A percentile compares a stretch with the other conserved stretches of the same genome.
These are phyloP conservation scores for Phymorhynchus buccinoides DNA, from an alignment of 1,140 invertebrate species.

Conservation along the genomic window DNA sequence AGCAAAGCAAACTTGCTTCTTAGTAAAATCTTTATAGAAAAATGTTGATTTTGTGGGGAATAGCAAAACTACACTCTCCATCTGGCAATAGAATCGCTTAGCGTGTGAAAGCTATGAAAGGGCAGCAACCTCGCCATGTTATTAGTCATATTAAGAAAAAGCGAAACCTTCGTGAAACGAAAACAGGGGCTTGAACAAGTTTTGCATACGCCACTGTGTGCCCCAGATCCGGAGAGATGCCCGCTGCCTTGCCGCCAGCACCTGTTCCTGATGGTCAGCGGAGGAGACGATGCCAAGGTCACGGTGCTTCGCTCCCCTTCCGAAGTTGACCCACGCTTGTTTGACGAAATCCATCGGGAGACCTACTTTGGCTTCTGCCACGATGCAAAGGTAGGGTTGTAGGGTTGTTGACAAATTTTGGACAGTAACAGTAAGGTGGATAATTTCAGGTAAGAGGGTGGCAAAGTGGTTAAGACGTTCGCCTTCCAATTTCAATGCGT, in stretches of 20 bases:
- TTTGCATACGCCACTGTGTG: neutral
- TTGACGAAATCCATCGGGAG: neutral
- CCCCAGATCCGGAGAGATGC: neutral
- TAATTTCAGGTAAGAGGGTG: too few relatives aligned
- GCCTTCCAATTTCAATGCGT: too few relatives aligned
- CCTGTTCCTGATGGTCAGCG: neutral
- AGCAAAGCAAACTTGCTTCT: too few relatives aligned
- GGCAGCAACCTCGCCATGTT: neutral
- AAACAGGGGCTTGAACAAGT: neutral
- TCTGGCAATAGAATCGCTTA: too few relatives aligned
- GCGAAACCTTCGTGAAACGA: neutral
- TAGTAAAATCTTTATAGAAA: too few relatives aligned
- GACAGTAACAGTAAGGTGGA: neutral
- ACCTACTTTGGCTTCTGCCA: conserved; percentile 14
- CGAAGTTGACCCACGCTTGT: neutral
- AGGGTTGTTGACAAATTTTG: too few relatives aligned
- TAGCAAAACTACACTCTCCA: too few relatives aligned
- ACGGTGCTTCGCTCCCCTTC: conserved; percentile 26
- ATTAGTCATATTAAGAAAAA: neutral
- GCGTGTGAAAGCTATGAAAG: too few relatives aligned
- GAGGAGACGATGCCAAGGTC: neutral
- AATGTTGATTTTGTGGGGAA: too few relatives aligned
- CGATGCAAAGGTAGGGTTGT: neutral
- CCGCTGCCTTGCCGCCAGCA: conserved; percentile 10
- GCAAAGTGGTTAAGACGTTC: too few relatives aligned